These are phyloP conservation scores for Macropis europaea DNA, from an alignment of 2,888 invertebrate genomes.

Conservation along the genomic window DNA sequence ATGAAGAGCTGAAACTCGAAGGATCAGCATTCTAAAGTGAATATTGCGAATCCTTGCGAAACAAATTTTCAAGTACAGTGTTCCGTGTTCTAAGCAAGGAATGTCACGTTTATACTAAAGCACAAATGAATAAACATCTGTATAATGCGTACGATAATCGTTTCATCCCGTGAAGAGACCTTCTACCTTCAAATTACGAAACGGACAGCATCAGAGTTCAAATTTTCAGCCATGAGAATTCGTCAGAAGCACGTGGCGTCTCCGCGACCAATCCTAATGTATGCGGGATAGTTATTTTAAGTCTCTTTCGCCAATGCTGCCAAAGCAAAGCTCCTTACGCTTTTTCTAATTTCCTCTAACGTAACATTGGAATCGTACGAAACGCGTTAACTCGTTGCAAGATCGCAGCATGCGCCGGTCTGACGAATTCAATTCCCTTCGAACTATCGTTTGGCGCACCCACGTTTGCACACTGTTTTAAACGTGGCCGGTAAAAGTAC, in stretches of 20 bases:
- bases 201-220: too few species aligned
- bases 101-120: constrained; percentile 71
- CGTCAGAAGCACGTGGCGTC: constrained; percentile 30
- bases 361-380: neutral
- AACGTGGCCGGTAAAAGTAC: neutral
- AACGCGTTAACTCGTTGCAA: neutral
- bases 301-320: constrained; percentile 40
- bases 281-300: constrained; percentile 40
- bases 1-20: constrained; percentile 11
- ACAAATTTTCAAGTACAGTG: constrained; percentile 36
- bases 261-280: constrained; percentile 26
- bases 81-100: constrained; percentile 60
- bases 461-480: neutral
- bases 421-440: neutral
- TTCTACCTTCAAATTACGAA: neutral
- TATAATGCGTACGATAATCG: constrained; percentile 42
- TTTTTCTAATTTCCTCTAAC: neutral
- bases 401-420: neutral
- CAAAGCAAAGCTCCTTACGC: constrained; percentile 22
- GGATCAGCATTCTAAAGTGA: neutral
- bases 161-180: neutral
- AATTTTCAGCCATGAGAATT: constrained; percentile 1
- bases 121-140: constrained; percentile 74
- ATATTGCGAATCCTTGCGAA: constrained; percentile 15
- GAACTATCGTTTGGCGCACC: too few species aligned